A percentile compares a stretch with the other conserved stretches of the same genome.
These are phyloP conservation scores for Pocillopora grandis DNA, from an alignment of 92 coral and sea anemone species.

Conservation along the genomic window DNA sequence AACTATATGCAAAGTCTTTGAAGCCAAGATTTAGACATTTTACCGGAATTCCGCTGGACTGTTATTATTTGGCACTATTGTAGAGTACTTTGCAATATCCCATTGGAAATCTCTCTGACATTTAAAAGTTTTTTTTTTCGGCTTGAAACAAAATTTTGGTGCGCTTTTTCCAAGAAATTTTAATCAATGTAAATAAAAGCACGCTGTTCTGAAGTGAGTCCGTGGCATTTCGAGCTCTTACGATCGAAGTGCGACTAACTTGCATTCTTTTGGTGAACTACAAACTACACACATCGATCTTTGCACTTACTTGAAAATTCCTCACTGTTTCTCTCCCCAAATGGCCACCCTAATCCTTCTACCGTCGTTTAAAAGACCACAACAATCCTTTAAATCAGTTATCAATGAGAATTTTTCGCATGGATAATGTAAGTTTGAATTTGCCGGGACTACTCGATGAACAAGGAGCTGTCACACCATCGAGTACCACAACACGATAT, in stretches of 20 bases:
- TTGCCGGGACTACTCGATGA: conserved; percentile 44
- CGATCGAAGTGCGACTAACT: background rate
- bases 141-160: background rate
- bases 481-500: background rate
- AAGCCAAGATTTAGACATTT: background rate
- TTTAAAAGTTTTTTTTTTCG: background rate
- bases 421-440: conserved; percentile 54
- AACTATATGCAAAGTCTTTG: background rate
- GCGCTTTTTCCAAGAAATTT: conserved; percentile 2
- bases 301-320: conserved; percentile 19
- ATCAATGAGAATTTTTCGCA: background rate
- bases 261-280: conserved; percentile 9
- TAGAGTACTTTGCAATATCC: background rate
- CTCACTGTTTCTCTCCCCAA: background rate
- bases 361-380: conserved; percentile 23
- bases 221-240: background rate
- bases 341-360: conserved; percentile 1
- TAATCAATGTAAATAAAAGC: background rate
- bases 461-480: background rate
- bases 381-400: conserved; percentile 5
- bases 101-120: background rate
- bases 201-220: conserved; percentile 18
- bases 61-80: background rate
- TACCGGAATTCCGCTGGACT: conserved; percentile 20
- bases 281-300: background rate